phyloP scores from a whole-genome alignment of 2,113 vertebrate genomes.

The Rhinopomastus cyanomelas region DNA sequence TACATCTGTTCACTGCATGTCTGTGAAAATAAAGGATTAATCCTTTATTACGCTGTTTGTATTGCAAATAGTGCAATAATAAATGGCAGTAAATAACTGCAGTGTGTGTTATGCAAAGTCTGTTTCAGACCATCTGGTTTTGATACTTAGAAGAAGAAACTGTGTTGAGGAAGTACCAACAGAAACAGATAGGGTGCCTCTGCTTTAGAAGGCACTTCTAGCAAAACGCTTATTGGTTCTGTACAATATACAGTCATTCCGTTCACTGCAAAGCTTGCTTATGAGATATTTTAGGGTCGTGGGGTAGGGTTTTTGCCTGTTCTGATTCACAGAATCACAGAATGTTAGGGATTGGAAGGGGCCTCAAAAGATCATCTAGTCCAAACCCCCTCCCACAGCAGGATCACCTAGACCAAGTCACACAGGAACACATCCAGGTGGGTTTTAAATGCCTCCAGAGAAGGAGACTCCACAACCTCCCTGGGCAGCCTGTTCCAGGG shows the following conservation, averaged over 20 bases:
- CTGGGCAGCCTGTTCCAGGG: no score
- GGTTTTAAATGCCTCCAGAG: no score
- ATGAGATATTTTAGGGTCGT: neutral
- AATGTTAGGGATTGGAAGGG: no score
- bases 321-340: neutral
- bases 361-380: no score
- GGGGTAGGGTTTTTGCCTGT: neutral
- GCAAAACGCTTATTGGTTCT: neutral
- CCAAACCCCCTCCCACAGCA: no score
- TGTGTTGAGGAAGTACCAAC: neutral
- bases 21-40: conserved; percentile 37
- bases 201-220: neutral
- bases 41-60: no score
- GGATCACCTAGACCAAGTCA: no score
- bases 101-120: neutral
- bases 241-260: neutral
- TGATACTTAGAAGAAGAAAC: neutral
- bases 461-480: no score
- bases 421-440: no score
- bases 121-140: neutral
- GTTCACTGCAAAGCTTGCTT: neutral
- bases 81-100: conserved; percentile 1
- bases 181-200: neutral
- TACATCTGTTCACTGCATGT: neutral
- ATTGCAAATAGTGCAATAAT: neutral